Base-by-base conservation (phyloP, 2,888 invertebrate species). In the Tuberolachnus salignus region DNA sequence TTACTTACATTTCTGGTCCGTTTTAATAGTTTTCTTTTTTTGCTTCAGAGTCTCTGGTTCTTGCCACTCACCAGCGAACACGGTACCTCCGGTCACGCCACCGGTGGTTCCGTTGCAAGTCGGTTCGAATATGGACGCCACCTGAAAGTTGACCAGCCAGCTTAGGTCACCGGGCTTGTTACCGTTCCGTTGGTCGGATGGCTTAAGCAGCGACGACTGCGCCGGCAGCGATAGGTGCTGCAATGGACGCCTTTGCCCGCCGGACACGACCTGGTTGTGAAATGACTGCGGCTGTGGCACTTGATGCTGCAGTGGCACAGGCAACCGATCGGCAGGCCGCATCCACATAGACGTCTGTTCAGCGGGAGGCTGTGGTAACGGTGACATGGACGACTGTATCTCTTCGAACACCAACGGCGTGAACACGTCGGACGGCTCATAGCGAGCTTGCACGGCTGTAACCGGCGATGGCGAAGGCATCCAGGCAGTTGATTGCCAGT, bases 91-190 rank as follows among this genome's bases (percentile, higher is more conserved):
- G 14, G 49, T 6, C 1, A 34, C 42, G 46, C 46, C 6, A n/a
- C 57, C 14, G 10, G 44, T 9, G 66, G 26, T 63, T 44, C 64
- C 69, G 80, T 81, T 26, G 59, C 67, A 53, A 19, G 67, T 61
- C 13, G 81, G 75, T 55, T 82, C 82, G 73, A 83, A 84, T 19
- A 84, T 81, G 10, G 83, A 83, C 42, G 83, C 83, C 21, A 83
- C 83, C 64, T 83, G 83, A 74, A 83, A 82, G 69, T 83, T 83
- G 80, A 84, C 81, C 67, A 84, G 81, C 84, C 84, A 84, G 8
- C 82, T 82, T 13, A 84, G 69, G 57, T 78, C 78, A 1, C 67
- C 78, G 8, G 78, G 78, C 6, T 57, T 75, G 67, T 75, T 67
- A 23, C 46, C 46, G 71, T 44, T 59, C n/a, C 21, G 63, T 16